phyloP scores from a whole-genome alignment of 2,797 vertebrate genomes.

The Melanotaenia nigrans region DNA sequence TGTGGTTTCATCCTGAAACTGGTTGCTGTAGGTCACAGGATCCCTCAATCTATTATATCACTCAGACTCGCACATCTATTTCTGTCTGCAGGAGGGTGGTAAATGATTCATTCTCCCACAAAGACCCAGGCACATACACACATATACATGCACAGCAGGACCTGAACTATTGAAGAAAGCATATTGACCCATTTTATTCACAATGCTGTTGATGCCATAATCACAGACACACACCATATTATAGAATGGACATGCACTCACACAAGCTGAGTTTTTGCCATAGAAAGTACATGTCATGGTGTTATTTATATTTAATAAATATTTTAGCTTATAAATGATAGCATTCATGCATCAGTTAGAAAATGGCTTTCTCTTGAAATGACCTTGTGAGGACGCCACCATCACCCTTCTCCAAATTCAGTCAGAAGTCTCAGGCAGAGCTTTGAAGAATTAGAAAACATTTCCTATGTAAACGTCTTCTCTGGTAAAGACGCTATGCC shows the following conservation, averaged over 20 bases:
- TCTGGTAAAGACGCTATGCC: constrained; percentile 44
- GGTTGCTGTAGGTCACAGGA: constrained; percentile 58
- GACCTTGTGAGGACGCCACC: constrained; percentile 37
- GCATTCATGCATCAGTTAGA: background rate
- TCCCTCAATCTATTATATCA: constrained; percentile 60
- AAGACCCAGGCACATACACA: constrained; percentile 34
- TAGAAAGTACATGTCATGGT: background rate
- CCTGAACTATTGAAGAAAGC: constrained; percentile 52
- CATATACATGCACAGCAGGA: constrained; percentile 27
- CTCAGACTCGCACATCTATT: constrained; percentile 42
- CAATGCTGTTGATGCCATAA: constrained; percentile 19
- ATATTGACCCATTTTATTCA: constrained; percentile 64
- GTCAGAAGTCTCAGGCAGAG: constrained; percentile 31
- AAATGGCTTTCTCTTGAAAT: constrained; percentile 3
- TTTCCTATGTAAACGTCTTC: constrained; percentile 64
- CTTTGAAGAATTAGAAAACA: constrained; percentile 49
- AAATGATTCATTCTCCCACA: constrained; percentile 64
- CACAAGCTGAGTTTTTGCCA: background rate
- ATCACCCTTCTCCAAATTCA: constrained; percentile 41
- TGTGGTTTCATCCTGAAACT: constrained; percentile 35
- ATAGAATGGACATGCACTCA: constrained; percentile 8
- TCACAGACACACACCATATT: constrained; percentile 10
- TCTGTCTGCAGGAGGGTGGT: constrained; percentile 52
- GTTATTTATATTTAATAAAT: background rate
- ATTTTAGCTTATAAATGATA: background rate